Percentiles rank a stretch among this genome's conserved stretches.
Conservation (phyloP, 2,888 invertebrate genomes). For the Busseola fusca region DNA sequence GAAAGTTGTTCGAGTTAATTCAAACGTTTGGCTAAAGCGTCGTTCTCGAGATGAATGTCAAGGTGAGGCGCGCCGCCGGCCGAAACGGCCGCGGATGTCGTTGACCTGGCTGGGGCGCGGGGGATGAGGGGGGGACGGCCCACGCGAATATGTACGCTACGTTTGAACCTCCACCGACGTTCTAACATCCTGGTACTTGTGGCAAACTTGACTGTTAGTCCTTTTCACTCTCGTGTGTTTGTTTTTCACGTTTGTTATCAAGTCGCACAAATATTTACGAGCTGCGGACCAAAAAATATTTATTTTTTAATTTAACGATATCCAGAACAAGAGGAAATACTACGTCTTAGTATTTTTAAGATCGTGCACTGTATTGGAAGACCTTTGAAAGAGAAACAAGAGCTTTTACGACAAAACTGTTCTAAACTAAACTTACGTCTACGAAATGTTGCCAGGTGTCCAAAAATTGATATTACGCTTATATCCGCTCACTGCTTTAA, state of each 20-base stretch:
- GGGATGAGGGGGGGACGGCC: constrained; percentile 79
- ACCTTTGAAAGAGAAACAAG: background rate
- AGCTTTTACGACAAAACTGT: constrained; percentile 19
- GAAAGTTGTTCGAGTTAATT: constrained; percentile 81
- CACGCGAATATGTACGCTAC: constrained; percentile 87
- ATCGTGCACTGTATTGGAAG: background rate
- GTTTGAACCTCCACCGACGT: constrained; percentile 80
- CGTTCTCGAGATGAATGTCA: constrained; percentile 88
- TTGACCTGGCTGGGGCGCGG: constrained; percentile 78
- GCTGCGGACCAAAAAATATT: constrained; percentile 17
- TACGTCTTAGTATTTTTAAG: constrained; percentile 7
- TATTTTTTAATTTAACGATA: constrained; percentile 6
- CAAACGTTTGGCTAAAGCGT: constrained; percentile 85
- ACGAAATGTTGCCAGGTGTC: constrained; percentile 67
- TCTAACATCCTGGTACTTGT: constrained; percentile 83
- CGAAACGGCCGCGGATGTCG: constrained; percentile 86
- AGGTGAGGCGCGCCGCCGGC: constrained; percentile 88
- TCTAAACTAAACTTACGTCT: constrained; percentile 55
- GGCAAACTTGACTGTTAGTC: constrained; percentile 69
- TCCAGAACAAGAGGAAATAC: constrained; percentile 13
- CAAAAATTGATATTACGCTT: constrained; percentile 67
- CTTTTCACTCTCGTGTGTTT: constrained; percentile 66
- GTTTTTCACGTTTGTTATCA: constrained; percentile 43
- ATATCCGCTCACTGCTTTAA: constrained; percentile 59
- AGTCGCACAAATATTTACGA: constrained; percentile 37